Conservation (phyloP, 1,140 invertebrate genomes). For the Papilio glaucus region DNA sequence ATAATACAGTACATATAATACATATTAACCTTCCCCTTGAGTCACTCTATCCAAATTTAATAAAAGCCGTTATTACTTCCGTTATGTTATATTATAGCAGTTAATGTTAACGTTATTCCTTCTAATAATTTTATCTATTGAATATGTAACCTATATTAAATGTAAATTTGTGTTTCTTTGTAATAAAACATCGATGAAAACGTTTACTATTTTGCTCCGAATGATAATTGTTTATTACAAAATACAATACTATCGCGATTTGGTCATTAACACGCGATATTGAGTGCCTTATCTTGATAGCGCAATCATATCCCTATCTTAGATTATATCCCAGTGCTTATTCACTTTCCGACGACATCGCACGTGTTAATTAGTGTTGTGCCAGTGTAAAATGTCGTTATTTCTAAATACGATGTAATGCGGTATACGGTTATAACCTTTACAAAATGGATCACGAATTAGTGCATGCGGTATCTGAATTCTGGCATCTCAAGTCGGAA, state of each 20-base stretch:
- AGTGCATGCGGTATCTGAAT: slow-evolving; percentile 44
- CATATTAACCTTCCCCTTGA: no score
- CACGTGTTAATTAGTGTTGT: slow-evolving; percentile 4
- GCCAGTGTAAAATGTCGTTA: background rate
- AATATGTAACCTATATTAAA: no score
- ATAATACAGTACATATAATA: no score
- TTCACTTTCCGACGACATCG: background rate
- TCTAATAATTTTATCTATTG: no score
- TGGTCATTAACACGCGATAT: slow-evolving; percentile 31
- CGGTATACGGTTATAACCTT: background rate
- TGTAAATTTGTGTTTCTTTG: background rate
- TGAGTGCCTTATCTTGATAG: slow-evolving; percentile 3
- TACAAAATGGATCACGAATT: slow-evolving; percentile 53
- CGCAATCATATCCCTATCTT: background rate
- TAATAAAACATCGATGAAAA: background rate
- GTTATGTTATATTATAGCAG: no score
- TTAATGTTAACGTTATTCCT: no score
- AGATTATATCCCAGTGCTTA: background rate
- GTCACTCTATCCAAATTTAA: no score
- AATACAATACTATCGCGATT: slow-evolving; percentile 12
- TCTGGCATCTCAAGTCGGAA: slow-evolving; percentile 42
- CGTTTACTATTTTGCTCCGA: background rate
- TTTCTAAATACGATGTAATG: background rate
- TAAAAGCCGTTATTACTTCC: no score
- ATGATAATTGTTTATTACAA: slow-evolving; percentile 13